Evolutionary conservation across 2,888 invertebrate genomes (phyloP).

Genomic region (Mythimna impura): DNA sequence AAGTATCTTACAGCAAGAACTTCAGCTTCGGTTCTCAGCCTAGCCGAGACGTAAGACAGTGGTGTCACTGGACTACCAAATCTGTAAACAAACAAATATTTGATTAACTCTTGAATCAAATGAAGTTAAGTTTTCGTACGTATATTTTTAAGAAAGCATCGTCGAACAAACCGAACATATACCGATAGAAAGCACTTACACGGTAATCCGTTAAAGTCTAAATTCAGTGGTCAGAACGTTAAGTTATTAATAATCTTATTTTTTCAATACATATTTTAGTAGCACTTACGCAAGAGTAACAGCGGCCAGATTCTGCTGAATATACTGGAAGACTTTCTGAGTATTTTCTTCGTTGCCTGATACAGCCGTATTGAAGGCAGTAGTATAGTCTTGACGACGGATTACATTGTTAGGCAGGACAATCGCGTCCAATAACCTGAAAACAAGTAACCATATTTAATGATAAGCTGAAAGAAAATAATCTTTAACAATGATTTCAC

Average conservation of each 20-base stretch:
- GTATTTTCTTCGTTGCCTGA: constrained; percentile 90
- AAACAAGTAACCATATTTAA: constrained; percentile 10
- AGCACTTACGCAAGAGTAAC: constrained; percentile 80
- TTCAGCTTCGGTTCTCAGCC: constrained; percentile 74
- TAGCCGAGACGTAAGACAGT: constrained; percentile 76
- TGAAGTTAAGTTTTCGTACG: neutral
- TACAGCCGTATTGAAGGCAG: constrained; percentile 86
- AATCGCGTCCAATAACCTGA: constrained; percentile 78
- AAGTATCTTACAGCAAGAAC: constrained; percentile 72
- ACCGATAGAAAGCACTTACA: no score
- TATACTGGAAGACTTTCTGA: constrained; percentile 87
- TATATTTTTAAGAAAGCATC: no score
- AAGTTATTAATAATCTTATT: no score
- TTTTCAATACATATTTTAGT: no score
- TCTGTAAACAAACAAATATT: constrained; percentile 66
- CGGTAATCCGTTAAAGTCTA: no score
- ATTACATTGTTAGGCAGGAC: constrained; percentile 77
- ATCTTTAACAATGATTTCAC: no score
- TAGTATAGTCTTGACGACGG: constrained; percentile 86
- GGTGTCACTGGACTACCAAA: constrained; percentile 75
- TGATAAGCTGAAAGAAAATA: no score
- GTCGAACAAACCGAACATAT: no score
- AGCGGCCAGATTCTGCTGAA: constrained; percentile 75
- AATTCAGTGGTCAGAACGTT: no score
- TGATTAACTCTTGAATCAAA: neutral